phyloP scores from a whole-genome alignment of 1,140 invertebrate species.

The Listronotus oregonensis region DNA sequence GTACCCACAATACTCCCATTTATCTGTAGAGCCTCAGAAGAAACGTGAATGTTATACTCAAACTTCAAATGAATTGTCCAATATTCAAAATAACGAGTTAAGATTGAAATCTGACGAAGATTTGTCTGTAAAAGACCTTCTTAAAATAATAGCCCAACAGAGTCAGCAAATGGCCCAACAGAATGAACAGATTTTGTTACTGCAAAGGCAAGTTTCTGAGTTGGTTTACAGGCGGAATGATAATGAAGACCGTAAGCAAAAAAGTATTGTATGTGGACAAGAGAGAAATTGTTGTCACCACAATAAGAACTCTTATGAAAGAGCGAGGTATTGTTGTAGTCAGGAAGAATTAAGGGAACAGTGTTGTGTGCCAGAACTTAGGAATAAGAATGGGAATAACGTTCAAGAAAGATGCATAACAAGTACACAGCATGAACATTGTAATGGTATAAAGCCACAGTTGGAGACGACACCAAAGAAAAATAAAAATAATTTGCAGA shows the following conservation, averaged over 20 bases:
- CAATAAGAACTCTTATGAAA: background rate
- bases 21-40: background rate
- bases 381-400: slow-evolving; percentile 1
- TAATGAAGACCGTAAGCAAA: background rate
- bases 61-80: slow-evolving; percentile 8
- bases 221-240: slow-evolving; percentile 22
- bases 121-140: slow-evolving; percentile 60
- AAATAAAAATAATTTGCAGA: slow-evolving; percentile 62
- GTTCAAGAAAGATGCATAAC: slow-evolving; percentile 30
- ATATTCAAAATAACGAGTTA: background rate
- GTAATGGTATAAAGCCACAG: slow-evolving; percentile 21
- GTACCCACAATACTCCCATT: background rate
- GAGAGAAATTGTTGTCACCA: background rate
- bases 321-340: background rate
- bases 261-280: slow-evolving; percentile 2
- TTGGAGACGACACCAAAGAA: slow-evolving; percentile 58
- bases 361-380: background rate
- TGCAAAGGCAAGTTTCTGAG: slow-evolving; percentile 61
- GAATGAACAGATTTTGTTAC: slow-evolving; percentile 61
- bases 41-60: slow-evolving; percentile 3
- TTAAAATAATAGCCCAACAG: slow-evolving; percentile 63
- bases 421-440: slow-evolving; percentile 42
- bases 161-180: slow-evolving; percentile 62
- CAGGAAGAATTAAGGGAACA: background rate
- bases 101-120: slow-evolving; percentile 51